Conservation (phyloP, 2,797 vertebrate species). For the Molossus alvarezi region DNA sequence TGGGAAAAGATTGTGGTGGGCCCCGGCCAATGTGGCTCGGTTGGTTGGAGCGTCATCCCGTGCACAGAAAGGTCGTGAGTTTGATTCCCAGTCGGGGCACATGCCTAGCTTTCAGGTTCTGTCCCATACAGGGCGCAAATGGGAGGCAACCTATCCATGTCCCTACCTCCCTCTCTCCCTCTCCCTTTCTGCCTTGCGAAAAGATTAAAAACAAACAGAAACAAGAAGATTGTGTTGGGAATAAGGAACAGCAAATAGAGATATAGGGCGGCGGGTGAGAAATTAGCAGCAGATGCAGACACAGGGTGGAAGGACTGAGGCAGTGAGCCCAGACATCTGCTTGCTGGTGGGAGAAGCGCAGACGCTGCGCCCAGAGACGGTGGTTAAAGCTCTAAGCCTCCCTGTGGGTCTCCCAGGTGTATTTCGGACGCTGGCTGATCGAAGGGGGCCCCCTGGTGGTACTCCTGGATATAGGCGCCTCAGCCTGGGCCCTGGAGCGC, state of each 20-base stretch:
- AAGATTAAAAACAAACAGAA: background rate
- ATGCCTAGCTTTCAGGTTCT: background rate
- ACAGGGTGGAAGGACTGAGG: too few relatives aligned
- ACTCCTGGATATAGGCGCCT: slow-evolving; percentile 95
- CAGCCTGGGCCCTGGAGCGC: slow-evolving; percentile 95
- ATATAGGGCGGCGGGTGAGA: background rate
- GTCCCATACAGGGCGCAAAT: background rate
- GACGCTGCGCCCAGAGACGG: too few relatives aligned
- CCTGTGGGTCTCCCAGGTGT: slow-evolving; percentile 89
- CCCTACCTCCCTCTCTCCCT: background rate
- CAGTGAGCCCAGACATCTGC: background rate
- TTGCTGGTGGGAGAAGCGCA: background rate
- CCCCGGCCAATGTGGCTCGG: background rate
- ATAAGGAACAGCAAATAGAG: background rate
- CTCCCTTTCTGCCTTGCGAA: background rate
- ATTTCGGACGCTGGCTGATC: slow-evolving; percentile 97
- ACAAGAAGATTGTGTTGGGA: background rate
- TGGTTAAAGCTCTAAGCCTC: background rate
- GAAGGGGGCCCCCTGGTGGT: slow-evolving; percentile 96
- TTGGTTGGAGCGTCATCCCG: background rate
- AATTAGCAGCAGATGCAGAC: background rate
- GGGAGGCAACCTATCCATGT: background rate
- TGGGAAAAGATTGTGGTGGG: background rate
- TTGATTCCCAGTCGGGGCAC: background rate
- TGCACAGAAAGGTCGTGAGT: background rate